Evolutionary conservation across 92 coral and sea anemone species (phyloP).

Genomic region (Desmophyllum pertusum): DNA sequence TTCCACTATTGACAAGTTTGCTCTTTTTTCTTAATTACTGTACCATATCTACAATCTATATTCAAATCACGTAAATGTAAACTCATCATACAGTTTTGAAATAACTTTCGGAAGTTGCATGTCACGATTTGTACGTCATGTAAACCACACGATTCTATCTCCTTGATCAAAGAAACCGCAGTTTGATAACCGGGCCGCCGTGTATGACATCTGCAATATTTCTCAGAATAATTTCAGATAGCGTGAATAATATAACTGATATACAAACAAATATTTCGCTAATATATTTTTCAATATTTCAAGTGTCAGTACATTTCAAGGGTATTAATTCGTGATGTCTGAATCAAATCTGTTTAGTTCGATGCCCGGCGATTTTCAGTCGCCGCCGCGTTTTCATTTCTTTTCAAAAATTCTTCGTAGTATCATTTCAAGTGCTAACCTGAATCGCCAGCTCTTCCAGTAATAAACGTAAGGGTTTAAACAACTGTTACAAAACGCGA

Average conservation of each 20-base stretch:
- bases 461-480: conserved; percentile 82
- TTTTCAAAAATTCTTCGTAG: conserved; percentile 47
- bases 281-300: background rate
- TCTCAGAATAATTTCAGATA: background rate
- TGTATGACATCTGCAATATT: background rate
- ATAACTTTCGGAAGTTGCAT: background rate
- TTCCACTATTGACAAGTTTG: conserved; percentile 1
- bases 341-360: background rate
- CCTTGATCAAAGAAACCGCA: conserved; percentile 6
- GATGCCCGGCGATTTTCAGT: background rate
- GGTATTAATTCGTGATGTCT: background rate
- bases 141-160: conserved; percentile 4
- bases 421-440: conserved; percentile 56
- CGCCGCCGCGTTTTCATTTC: background rate
- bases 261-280: background rate
- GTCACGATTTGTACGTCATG: conserved; percentile 1
- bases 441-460: conserved; percentile 80
- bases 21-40: background rate
- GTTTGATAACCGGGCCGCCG: background rate
- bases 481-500: conserved; percentile 75
- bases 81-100: background rate
- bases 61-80: background rate
- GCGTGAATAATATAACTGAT: background rate
- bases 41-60: background rate
- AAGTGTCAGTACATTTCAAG: background rate